Evolutionary conservation across 2,888 invertebrate genomes (phyloP).

Genomic region (Bellardia pandia): DNA sequence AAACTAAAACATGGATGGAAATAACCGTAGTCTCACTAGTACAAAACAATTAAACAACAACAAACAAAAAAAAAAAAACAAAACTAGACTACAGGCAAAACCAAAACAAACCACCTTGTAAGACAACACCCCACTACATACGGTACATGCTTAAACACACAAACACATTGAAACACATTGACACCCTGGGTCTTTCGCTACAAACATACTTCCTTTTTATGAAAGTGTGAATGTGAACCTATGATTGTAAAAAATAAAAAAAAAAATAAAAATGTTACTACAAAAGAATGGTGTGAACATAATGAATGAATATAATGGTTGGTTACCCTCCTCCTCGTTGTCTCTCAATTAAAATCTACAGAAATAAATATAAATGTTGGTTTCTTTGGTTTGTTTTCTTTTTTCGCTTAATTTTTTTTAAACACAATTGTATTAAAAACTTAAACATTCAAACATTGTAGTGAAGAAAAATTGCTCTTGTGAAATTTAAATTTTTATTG

Average conservation of each 20-base stretch:
- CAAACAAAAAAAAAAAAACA: neutral
- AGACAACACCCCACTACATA: constrained; percentile 26
- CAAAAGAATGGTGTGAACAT: constrained; percentile 63
- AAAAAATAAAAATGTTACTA: constrained; percentile 20
- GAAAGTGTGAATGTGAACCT: neutral
- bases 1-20: neutral
- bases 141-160: constrained; percentile 8
- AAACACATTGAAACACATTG: neutral
- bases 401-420: constrained; percentile 15
- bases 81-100: constrained; percentile 37
- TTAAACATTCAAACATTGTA: constrained; percentile 29
- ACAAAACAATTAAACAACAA: constrained; percentile 5
- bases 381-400: constrained; percentile 44
- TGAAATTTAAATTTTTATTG: constrained; percentile 72
- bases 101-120: constrained; percentile 68
- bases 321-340: constrained; percentile 50
- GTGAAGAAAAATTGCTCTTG: constrained; percentile 21
- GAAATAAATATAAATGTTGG: constrained; percentile 41
- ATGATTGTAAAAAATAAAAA: constrained; percentile 14
- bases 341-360: constrained; percentile 59
- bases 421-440: constrained; percentile 57
- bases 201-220: neutral
- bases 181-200: neutral
- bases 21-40: constrained; percentile 1
- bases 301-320: constrained; percentile 45